phyloP scores from a whole-genome alignment of 1,140 invertebrate species.

The Calephelis nemesis region DNA sequence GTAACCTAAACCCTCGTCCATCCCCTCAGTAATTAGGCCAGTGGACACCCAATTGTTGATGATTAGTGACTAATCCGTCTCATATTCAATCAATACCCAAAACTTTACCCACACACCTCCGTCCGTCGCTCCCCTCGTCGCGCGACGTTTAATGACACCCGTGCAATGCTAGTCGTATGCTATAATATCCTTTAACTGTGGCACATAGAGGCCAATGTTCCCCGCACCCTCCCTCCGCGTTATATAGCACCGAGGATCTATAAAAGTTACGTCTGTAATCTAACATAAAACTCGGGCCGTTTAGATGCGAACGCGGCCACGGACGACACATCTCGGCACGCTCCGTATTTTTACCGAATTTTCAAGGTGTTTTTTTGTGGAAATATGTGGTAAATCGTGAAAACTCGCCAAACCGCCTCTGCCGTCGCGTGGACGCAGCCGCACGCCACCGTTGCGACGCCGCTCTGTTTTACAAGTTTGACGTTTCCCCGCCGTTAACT shows the following conservation, averaged over 20 bases:
- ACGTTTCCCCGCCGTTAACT: conserved; percentile 44
- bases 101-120: conserved; percentile 76
- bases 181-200: conserved; percentile 53
- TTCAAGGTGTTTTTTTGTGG: conserved; percentile 62
- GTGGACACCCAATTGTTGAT: conserved; percentile 69
- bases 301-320: conserved; percentile 78
- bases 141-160: conserved; percentile 79
- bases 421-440: conserved; percentile 48
- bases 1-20: conserved; percentile 21
- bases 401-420: conserved; percentile 47
- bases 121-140: conserved; percentile 66
- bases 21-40: conserved; percentile 46
- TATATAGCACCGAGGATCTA: conserved; percentile 79
- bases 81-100: conserved; percentile 79
- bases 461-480: conserved; percentile 49
- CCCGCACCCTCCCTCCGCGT: conserved; percentile 67
- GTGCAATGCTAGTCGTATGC: conserved; percentile 55
- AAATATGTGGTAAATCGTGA: conserved; percentile 57
- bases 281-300: conserved; percentile 79
- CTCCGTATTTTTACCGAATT: conserved; percentile 78
- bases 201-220: conserved; percentile 54
- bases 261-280: conserved; percentile 80
- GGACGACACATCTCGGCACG: conserved; percentile 77
- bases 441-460: conserved; percentile 43
- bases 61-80: conserved; percentile 76